Conservation (phyloP, 2,888 invertebrate genomes). For the Villa cingulata region DNA sequence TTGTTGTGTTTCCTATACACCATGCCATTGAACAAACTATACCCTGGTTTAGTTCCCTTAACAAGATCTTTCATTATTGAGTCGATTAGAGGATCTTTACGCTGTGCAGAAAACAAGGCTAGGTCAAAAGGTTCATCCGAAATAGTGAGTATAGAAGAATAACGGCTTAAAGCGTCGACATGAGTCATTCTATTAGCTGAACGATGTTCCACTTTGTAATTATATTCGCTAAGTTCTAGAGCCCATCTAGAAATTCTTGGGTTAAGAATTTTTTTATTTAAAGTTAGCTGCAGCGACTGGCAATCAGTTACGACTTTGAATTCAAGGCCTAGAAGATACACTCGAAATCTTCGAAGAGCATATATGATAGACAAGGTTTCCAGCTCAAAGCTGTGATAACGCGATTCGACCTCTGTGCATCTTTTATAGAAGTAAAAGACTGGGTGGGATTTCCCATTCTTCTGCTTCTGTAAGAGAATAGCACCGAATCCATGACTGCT, state of each 20-base stretch:
- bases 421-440: slow-evolving; percentile 20
- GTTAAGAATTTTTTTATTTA: slow-evolving; percentile 10
- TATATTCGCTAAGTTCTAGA: background rate
- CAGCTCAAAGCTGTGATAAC: slow-evolving; percentile 19
- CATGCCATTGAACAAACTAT: no score
- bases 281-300: slow-evolving; percentile 14
- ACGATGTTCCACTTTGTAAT: background rate
- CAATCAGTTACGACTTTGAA: slow-evolving; percentile 20
- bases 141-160: background rate
- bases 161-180: background rate
- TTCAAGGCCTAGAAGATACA: slow-evolving; percentile 17
- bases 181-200: background rate
- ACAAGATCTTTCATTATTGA: no score
- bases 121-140: background rate
- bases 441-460: slow-evolving; percentile 18
- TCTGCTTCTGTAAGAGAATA: slow-evolving; percentile 16
- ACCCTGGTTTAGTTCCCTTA: no score
- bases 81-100: no score
- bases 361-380: slow-evolving; percentile 20
- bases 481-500: no score
- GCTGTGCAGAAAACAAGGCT: no score
- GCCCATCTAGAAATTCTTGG: no score
- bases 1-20: no score
- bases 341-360: slow-evolving; percentile 17
- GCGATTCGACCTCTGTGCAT: slow-evolving; percentile 16